Evolutionary conservation across 2,888 invertebrate genomes (phyloP), one percentile per base, ranked within the genome.

Genomic region (Xylota segnis): DNA sequence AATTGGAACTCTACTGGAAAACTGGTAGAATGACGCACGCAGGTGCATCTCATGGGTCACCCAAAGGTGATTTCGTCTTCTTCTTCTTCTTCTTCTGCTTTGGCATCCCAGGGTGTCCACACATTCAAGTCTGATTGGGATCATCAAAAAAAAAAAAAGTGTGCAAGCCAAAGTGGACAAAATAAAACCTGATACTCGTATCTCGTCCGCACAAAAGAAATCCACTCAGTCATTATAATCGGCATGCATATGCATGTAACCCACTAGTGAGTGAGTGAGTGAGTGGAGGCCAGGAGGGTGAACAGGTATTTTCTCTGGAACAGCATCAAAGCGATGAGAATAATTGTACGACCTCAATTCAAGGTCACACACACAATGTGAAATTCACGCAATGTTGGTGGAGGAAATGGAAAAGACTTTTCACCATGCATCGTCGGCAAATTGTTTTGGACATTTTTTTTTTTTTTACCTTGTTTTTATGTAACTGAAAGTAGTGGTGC

Each of bases 21-120:
- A 74, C 65, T 58, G 58, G 52, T 66, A 59, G 40, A 70, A 61
- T 77, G 59, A 61, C 68, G 77, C 50, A 77, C 63, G 63, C 78
- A 71, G 71, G 71, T 78, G 78, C 71, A 78, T 54, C 58, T 78
- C 40, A 40, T 18, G 63, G 78, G 78, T 78, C 78, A 65, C 29
- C 56, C 65, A 65, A 27, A 54, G 78, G 78, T 78, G 78, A 58
- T 63, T 59, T 56, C 18, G 16, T 16, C 54, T 61, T 50, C 9
- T 37, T 5, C 29, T 2, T 5, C 56, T 12, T 34, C 54, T 61
- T 47, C 16, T 47, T 7, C 27, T 0, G 2, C 56, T n/a, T 7
- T 37, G 9, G 32, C 56, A 45, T 23, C 12, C 16, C 45, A 29
- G 43, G 10, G 32, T 52, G 52, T 34, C 23, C 14, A 32, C 12